Evolutionary conservation across 2,888 invertebrate species (phyloP).

Genomic region (Polietes domitor): DNA sequence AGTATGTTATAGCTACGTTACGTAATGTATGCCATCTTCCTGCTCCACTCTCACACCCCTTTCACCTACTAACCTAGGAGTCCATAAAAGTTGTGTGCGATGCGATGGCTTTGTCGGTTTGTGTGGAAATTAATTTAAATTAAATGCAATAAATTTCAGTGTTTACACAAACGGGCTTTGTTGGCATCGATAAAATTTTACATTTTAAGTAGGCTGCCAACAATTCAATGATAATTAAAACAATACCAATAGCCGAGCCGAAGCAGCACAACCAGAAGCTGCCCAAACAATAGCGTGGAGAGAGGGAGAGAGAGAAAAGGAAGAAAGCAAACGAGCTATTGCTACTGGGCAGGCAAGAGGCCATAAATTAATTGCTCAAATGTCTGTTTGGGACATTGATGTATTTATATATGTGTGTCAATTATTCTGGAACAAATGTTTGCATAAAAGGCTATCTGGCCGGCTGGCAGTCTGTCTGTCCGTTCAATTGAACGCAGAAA

Average conservation of each 20-base stretch:
- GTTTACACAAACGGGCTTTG: slow-evolving; percentile 23
- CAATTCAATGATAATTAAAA: slow-evolving; percentile 60
- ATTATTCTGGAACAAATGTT: not conserved
- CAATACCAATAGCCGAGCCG: slow-evolving; percentile 19
- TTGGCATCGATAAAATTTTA: slow-evolving; percentile 7
- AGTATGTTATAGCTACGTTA: not conserved
- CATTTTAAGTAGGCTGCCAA: slow-evolving; percentile 55
- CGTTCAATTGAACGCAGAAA: no score
- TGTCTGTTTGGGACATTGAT: not conserved
- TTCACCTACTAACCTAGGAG: not conserved
- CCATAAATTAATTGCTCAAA: not conserved
- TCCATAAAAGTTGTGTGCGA: slow-evolving; percentile 2
- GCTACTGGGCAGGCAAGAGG: not conserved
- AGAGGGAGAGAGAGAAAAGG: not conserved
- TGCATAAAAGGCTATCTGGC: not conserved
- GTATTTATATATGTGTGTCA: not conserved
- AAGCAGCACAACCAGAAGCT: not conserved
- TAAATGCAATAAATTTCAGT: slow-evolving; percentile 60
- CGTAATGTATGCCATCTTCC: no score
- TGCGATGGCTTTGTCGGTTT: not conserved
- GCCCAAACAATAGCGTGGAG: slow-evolving; percentile 17
- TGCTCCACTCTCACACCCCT: not conserved
- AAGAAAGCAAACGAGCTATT: no score
- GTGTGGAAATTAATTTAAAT: slow-evolving; percentile 57
- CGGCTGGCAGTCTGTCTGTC: no score